Conservation (phyloP, 2,113 vertebrate species). For the Forbesichthys papilliferus region DNA sequence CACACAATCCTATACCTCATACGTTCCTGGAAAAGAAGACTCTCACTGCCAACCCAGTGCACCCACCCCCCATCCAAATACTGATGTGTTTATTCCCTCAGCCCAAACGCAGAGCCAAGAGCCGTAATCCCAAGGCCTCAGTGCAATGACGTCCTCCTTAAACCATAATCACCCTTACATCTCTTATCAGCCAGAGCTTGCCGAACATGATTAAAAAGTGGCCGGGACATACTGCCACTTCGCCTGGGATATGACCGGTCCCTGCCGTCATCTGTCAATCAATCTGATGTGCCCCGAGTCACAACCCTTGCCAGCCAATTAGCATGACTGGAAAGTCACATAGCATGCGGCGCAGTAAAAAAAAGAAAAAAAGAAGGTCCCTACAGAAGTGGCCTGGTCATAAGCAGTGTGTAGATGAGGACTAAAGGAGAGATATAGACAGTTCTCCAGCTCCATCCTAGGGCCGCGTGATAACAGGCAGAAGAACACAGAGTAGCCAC, state of each 20-base stretch:
- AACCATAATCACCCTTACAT: conserved; percentile 74
- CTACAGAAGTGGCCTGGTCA: conserved; percentile 6
- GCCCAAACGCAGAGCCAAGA: conserved; percentile 33
- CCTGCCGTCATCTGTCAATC: conserved; percentile 64
- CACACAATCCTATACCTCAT: conserved; percentile 36
- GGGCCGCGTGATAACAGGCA: background rate
- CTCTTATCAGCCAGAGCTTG: conserved; percentile 65
- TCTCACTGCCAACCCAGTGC: conserved; percentile 36
- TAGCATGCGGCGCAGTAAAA: conserved; percentile 20
- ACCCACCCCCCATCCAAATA: conserved; percentile 64
- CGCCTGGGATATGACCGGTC: conserved; percentile 52
- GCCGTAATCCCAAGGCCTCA: conserved; percentile 64
- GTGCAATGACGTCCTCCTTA: conserved; percentile 69
- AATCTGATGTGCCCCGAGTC: conserved; percentile 45
- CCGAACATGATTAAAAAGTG: conserved; percentile 70
- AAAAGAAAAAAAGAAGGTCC: background rate
- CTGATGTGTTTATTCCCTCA: conserved; percentile 61
- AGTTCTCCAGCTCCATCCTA: background rate
- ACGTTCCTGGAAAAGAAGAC: conserved; percentile 24
- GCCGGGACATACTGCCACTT: conserved; percentile 45
- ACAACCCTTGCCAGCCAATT: conserved; percentile 54
- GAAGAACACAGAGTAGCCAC: conserved; percentile 1
- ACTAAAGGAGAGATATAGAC: background rate
- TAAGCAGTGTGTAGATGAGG: conserved; percentile 20
- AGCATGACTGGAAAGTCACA: conserved; percentile 39